These are phyloP conservation scores for Watsonalla cultraria DNA, from an alignment of 2,888 invertebrate species.

Conservation along the genomic window DNA sequence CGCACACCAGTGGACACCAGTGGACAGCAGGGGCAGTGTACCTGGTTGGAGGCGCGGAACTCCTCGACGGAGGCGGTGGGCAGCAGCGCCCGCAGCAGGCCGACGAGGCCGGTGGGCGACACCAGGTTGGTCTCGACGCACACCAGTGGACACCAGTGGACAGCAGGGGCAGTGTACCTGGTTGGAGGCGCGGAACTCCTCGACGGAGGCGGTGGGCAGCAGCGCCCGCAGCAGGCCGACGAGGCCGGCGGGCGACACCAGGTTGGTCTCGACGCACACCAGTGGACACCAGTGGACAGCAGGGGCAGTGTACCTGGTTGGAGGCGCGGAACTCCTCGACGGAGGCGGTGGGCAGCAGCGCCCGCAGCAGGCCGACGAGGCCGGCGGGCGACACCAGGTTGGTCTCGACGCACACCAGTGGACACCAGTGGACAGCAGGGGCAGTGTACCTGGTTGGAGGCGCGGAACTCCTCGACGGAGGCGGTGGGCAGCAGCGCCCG, in stretches of 20 bases:
- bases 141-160: too few species aligned
- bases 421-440: constrained; percentile 71
- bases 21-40: too few species aligned
- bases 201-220: too few species aligned
- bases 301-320: constrained; percentile 86
- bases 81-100: too few species aligned
- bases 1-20: too few species aligned
- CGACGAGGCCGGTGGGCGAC: too few species aligned
- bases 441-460: constrained; percentile 93
- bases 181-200: constrained; percentile 96
- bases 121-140: too few species aligned
- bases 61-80: too few species aligned
- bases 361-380: constrained; percentile 53
- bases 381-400: constrained; percentile 54
- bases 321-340: constrained; percentile 96
- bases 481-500: constrained; percentile 91
- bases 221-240: too few species aligned
- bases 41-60: too few species aligned
- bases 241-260: too few species aligned
- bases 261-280: constrained; percentile 89
- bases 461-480: constrained; percentile 95
- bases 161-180: too few species aligned
- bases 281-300: constrained; percentile 71
- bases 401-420: constrained; percentile 85
- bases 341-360: constrained; percentile 90